These are phyloP conservation scores for Andrena bucephala DNA, from an alignment of 2,888 invertebrate genomes.

Conservation along the genomic window DNA sequence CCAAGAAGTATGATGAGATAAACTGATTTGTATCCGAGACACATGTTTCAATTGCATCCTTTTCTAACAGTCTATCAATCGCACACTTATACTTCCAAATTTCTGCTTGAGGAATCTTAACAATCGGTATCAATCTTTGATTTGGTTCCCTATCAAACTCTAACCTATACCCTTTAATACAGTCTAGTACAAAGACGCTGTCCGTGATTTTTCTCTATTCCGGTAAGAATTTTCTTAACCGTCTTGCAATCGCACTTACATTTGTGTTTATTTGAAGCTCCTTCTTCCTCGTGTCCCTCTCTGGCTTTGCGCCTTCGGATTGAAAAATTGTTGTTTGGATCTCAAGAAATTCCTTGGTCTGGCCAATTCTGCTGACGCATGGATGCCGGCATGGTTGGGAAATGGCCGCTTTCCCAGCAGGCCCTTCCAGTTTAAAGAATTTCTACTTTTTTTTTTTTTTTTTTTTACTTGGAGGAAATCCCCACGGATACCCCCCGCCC, in stretches of 20 bases:
- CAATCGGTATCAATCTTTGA: not conserved
- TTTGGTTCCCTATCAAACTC: not conserved
- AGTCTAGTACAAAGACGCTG: not conserved
- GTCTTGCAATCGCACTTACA: not conserved
- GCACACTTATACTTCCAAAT: not conserved
- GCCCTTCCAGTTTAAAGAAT: slow-evolving; percentile 1
- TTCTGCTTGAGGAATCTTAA: not conserved
- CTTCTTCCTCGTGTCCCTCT: not conserved
- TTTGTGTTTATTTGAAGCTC: not conserved
- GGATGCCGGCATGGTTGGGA: not conserved
- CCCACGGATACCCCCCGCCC: too few relatives aligned
- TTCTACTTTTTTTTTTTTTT: too few relatives aligned
- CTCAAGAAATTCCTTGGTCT: not conserved
- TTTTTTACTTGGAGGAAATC: too few relatives aligned
- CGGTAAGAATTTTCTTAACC: not conserved
- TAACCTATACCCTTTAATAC: slow-evolving; percentile 1
- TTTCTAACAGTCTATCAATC: not conserved
- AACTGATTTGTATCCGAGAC: slow-evolving; percentile 5
- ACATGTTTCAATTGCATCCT: not conserved
- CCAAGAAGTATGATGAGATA: slow-evolving; percentile 23
- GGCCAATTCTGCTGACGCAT: not conserved
- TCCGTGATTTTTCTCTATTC: slow-evolving; percentile 4
- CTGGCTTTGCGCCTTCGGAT: not conserved
- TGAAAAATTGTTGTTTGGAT: not conserved
- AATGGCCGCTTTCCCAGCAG: not conserved